A percentile compares a stretch with the other conserved stretches of the same genome.
phyloP scores from a whole-genome alignment of 2,113 vertebrate species.

The Ophiodon elongatus region DNA sequence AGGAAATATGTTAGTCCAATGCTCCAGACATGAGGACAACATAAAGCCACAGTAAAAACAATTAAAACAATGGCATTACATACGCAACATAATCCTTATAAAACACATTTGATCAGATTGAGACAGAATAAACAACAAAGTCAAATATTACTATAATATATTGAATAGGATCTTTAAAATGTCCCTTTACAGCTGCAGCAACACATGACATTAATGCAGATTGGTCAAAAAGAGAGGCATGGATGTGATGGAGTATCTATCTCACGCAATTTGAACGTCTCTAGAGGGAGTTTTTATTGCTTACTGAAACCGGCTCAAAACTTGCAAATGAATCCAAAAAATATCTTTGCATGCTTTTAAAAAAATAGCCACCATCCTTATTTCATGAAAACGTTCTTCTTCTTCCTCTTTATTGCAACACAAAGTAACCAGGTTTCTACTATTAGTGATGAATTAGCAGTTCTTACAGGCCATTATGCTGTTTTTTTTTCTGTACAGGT shows the following conservation, averaged over 20 bases:
- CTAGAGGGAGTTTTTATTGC: neutral
- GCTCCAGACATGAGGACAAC: neutral
- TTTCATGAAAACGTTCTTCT: neutral
- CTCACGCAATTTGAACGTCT: neutral
- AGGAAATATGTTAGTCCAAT: neutral
- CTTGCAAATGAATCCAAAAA: slow-evolving; percentile 9
- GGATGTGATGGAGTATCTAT: neutral
- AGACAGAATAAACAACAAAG: neutral
- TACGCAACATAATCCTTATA: neutral
- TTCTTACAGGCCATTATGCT: neutral
- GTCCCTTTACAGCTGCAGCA: neutral
- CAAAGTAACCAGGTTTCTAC: neutral
- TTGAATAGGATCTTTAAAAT: neutral
- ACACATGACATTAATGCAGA: neutral
- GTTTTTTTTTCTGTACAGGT: neutral
- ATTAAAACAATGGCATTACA: neutral
- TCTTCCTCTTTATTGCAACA: neutral
- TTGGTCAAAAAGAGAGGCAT: neutral
- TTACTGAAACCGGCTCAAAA: neutral
- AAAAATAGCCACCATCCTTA: neutral
- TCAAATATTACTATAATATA: neutral
- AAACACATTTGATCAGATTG: neutral
- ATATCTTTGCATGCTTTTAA: neutral
- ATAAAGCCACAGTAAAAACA: neutral
- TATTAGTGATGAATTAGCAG: neutral